phyloP scores from a whole-genome alignment of 2,888 invertebrate species.

The Parthenolecanium corni region DNA sequence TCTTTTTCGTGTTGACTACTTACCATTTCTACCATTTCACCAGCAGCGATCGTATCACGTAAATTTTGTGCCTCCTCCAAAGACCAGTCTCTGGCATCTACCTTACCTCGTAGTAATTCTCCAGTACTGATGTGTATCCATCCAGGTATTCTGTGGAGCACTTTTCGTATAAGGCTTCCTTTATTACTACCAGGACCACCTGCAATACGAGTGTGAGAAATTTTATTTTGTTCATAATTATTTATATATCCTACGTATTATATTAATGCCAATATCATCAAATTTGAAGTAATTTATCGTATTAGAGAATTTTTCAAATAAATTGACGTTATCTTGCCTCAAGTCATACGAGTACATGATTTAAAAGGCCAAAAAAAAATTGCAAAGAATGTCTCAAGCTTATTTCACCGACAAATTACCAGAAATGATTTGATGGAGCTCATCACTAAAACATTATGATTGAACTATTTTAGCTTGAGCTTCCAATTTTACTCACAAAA shows the following conservation, averaged over 20 bases:
- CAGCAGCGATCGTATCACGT: slow-evolving; percentile 57
- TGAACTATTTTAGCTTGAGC: no score
- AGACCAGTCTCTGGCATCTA: slow-evolving; percentile 40
- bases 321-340: not conserved
- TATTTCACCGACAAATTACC: no score
- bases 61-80: slow-evolving; percentile 50
- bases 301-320: not conserved
- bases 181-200: slow-evolving; percentile 91
- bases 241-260: not conserved
- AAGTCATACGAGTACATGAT: not conserved
- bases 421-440: no score
- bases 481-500: no score
- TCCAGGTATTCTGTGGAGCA: slow-evolving; percentile 53
- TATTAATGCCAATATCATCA: not conserved
- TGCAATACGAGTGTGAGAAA: slow-evolving; percentile 32
- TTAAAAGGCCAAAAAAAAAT: not conserved
- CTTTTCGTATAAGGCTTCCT: slow-evolving; percentile 61
- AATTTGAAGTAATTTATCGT: not conserved
- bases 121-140: slow-evolving; percentile 73
- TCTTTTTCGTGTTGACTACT: slow-evolving; percentile 1
- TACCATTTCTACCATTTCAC: slow-evolving; percentile 61
- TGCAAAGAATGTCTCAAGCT: no score
- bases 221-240: no score
- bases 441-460: no score
- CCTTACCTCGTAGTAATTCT: slow-evolving; percentile 59